These are phyloP conservation scores for Gastrophysa polygoni DNA, from an alignment of 2,888 invertebrate species.

Conservation along the genomic window DNA sequence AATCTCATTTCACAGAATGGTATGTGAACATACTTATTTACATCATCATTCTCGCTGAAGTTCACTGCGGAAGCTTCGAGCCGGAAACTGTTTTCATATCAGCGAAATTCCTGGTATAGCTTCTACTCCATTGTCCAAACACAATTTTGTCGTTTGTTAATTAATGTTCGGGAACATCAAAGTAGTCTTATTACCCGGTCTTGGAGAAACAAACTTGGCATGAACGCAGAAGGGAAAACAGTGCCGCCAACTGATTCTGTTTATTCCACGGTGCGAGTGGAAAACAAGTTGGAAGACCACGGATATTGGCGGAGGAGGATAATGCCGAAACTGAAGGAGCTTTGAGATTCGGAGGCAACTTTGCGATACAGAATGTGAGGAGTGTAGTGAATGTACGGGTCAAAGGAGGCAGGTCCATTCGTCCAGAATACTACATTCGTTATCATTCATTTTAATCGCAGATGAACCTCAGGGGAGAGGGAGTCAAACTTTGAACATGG, in stretches of 20 bases:
- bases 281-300: constrained; percentile 29
- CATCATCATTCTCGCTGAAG: constrained; percentile 31
- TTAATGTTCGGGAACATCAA: constrained; percentile 57
- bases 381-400: not conserved
- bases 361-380: not conserved
- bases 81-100: constrained; percentile 38
- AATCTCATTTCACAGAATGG: not conserved
- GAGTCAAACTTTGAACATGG: too few species aligned
- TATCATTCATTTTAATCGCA: too few species aligned
- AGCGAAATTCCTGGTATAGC: constrained; percentile 36
- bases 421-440: too few species aligned
- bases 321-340: not conserved
- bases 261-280: constrained; percentile 32
- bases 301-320: constrained; percentile 10
- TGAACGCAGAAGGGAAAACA: constrained; percentile 32
- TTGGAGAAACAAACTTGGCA: constrained; percentile 38
- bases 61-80: constrained; percentile 39
- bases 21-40: constrained; percentile 12
- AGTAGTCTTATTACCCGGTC: constrained; percentile 42
- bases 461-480: too few species aligned
- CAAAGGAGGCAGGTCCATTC: too few species aligned
- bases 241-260: constrained; percentile 35
- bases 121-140: constrained; percentile 63
- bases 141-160: constrained; percentile 69
- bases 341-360: not conserved